Conservation (phyloP, 2,797 vertebrate genomes). For the Ctenopoma kingsleyae region DNA sequence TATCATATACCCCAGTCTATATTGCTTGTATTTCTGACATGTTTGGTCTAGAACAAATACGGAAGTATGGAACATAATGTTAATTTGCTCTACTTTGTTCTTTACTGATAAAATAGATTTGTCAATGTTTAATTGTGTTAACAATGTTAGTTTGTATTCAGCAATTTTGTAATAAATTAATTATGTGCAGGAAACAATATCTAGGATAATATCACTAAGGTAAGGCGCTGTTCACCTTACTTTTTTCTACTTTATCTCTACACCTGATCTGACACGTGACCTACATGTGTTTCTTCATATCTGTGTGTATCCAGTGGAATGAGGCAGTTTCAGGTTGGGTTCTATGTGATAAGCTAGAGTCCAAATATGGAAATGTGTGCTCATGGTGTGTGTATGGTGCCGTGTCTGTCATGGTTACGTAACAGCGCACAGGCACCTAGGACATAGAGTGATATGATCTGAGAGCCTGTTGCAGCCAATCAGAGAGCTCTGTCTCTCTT, state of each 20-base stretch:
- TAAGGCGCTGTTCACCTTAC: not conserved
- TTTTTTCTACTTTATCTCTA: not conserved
- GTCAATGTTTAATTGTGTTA: not conserved
- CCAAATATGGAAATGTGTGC: slow-evolving; percentile 13
- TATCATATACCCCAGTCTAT: no score
- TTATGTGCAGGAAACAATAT: not conserved
- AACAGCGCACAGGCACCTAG: slow-evolving; percentile 28
- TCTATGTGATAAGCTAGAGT: slow-evolving; percentile 10
- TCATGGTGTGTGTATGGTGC: slow-evolving; percentile 42
- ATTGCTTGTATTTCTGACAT: no score
- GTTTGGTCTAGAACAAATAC: no score
- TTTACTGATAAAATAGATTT: no score
- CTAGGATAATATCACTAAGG: not conserved
- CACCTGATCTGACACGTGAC: not conserved
- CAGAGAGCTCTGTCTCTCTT: slow-evolving; percentile 8
- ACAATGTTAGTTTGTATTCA: not conserved
- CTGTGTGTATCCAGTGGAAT: not conserved
- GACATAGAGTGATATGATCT: slow-evolving; percentile 48
- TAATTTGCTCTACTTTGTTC: no score
- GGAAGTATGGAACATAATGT: no score
- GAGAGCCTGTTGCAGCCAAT: slow-evolving; percentile 55
- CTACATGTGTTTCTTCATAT: not conserved
- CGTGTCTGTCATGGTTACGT: slow-evolving; percentile 57
- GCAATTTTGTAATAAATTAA: not conserved
- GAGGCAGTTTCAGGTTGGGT: not conserved